Percentiles rank a stretch among this genome's conserved stretches.
Evolutionary conservation across 2,888 invertebrate genomes (phyloP).

Genomic region (Sinelater perroti): DNA sequence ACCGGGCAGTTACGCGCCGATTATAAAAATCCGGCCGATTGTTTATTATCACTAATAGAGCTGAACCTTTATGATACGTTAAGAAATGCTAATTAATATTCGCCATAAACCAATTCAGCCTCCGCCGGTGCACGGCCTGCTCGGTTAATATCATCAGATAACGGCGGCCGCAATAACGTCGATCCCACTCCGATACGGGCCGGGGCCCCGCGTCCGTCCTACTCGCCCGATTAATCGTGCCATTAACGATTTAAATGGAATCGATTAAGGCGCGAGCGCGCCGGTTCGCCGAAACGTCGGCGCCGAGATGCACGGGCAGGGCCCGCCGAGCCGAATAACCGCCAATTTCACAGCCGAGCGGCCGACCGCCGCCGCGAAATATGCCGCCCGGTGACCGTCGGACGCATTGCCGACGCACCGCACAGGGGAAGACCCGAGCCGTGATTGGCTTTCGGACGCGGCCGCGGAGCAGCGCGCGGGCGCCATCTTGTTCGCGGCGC

Average conservation of each 20-base stretch:
- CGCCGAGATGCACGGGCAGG: constrained; percentile 40
- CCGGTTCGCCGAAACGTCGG: constrained; percentile 26
- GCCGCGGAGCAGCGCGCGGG: constrained; percentile 31
- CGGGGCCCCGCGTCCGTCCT: constrained; percentile 38
- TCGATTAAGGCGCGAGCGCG: constrained; percentile 37
- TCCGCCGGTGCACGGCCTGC: constrained; percentile 14
- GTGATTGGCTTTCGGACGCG: constrained; percentile 37
- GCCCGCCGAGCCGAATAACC: constrained; percentile 49
- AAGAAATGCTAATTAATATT: constrained; percentile 38
- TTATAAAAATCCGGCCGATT: constrained; percentile 24
- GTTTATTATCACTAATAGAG: constrained; percentile 30
- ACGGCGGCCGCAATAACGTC: constrained; percentile 38
- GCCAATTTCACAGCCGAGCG: constrained; percentile 51
- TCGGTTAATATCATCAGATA: constrained; percentile 40
- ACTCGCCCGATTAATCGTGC: constrained; percentile 48
- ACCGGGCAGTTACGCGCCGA: constrained; percentile 15
- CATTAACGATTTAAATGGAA: constrained; percentile 50
- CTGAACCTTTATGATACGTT: constrained; percentile 29
- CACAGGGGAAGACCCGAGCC: constrained; percentile 38
- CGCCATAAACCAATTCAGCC: constrained; percentile 32
- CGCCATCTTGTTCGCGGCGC: constrained; percentile 41
- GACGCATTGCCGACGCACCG: constrained; percentile 35
- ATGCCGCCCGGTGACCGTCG: constrained; percentile 31
- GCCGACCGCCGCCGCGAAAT: constrained; percentile 41
- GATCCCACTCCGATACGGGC: constrained; percentile 43